Conservation (phyloP, 2,888 invertebrate species). For the Plebejus melissa region DNA sequence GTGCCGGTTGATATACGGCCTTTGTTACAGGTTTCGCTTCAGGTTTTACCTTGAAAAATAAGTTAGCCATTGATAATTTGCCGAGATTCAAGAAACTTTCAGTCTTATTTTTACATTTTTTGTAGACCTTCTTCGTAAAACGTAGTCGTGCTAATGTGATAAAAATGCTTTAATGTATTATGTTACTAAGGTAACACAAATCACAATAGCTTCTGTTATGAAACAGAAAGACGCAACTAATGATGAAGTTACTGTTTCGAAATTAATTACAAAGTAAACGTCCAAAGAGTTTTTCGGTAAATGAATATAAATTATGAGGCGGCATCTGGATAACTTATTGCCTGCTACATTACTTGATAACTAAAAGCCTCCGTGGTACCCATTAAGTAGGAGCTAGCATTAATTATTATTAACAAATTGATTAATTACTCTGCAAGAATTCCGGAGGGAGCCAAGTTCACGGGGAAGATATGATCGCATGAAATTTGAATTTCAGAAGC, state of each 20-base stretch:
- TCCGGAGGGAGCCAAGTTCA: conserved; percentile 37
- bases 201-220: background rate
- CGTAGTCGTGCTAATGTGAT: too few species aligned
- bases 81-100: background rate
- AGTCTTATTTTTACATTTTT: background rate
- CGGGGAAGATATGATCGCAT: conserved; percentile 36
- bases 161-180: too few species aligned
- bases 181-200: background rate
- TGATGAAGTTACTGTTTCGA: background rate
- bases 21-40: background rate
- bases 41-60: background rate
- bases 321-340: conserved; percentile 20
- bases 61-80: background rate
- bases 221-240: background rate
- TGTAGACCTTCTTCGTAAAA: background rate
- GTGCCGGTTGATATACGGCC: conserved; percentile 6
- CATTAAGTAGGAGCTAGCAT: conserved; percentile 36
- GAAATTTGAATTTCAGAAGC: conserved; percentile 31
- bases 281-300: background rate
- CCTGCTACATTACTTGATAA: conserved; percentile 26
- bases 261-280: background rate
- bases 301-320: conserved; percentile 23
- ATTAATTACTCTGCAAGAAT: conserved; percentile 57
- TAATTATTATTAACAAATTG: conserved; percentile 52
- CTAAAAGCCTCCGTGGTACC: conserved; percentile 29